A percentile compares a stretch with the other conserved stretches of the same genome.
Evolutionary conservation across 2,113 vertebrate species (phyloP).

Genomic region (Dolichotis patagonum): DNA sequence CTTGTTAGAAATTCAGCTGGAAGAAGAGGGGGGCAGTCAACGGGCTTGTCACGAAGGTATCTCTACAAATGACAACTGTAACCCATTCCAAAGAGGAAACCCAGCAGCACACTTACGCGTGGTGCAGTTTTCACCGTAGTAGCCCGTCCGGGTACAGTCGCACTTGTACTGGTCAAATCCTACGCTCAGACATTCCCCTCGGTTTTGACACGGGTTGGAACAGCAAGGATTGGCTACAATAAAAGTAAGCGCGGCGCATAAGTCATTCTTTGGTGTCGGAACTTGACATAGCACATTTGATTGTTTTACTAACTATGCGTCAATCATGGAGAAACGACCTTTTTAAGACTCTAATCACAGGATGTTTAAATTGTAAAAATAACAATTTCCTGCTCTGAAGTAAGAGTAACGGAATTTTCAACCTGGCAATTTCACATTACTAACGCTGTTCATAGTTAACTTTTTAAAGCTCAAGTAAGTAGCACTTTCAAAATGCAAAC

Average conservation of each 20-base stretch:
- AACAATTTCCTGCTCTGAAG: not conserved
- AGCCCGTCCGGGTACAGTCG: conserved; percentile 96
- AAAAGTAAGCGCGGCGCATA: not conserved
- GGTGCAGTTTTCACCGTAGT: conserved; percentile 93
- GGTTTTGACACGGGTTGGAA: conserved; percentile 95
- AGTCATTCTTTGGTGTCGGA: not conserved
- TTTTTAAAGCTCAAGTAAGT: too few relatives aligned
- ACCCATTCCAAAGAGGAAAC: not conserved
- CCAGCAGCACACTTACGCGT: conserved; percentile 88
- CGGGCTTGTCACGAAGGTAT: not conserved
- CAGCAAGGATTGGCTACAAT: conserved; percentile 94
- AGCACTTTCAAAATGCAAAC: not conserved
- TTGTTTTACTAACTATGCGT: not conserved
- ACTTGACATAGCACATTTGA: not conserved
- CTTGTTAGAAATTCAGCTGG: conserved; percentile 95
- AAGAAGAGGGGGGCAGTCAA: not conserved
- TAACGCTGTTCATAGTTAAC: not conserved
- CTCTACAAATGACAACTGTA: not conserved
- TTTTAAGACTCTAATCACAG: not conserved
- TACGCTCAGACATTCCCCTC: conserved; percentile 90
- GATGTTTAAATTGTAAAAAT: not conserved
- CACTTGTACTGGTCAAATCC: conserved; percentile 91
- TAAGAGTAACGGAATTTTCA: not conserved
- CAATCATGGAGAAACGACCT: not conserved
- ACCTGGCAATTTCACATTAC: not conserved